Evolutionary conservation across 1,140 invertebrate species (phyloP).

Genomic region (Idris sp.): DNA sequence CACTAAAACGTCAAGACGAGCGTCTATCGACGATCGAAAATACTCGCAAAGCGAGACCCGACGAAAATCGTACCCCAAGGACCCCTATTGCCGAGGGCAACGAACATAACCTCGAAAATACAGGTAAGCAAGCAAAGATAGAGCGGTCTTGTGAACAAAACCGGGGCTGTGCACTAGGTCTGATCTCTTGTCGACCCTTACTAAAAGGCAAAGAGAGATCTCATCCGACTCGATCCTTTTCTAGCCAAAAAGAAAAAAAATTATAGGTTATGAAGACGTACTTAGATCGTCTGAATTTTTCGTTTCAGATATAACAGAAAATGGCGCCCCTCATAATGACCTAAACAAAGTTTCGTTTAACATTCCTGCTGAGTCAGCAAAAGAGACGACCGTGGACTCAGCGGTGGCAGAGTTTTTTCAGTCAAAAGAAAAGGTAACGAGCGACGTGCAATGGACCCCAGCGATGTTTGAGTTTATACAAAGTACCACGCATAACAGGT

Average conservation of each 20-base stretch:
- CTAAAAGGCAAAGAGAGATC: slow-evolving; percentile 7
- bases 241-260: background rate
- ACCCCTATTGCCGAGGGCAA: too few species aligned
- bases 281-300: too few species aligned
- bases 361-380: background rate
- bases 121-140: too few species aligned
- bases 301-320: background rate
- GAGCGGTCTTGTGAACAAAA: too few species aligned
- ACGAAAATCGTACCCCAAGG: too few species aligned
- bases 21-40: too few species aligned
- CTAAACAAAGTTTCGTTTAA: slow-evolving; percentile 3
- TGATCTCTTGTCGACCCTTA: background rate
- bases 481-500: background rate
- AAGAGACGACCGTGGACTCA: background rate
- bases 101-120: too few species aligned
- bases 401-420: slow-evolving; percentile 1
- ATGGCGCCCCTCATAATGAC: background rate
- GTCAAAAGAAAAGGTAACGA: slow-evolving; percentile 1
- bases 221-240: slow-evolving; percentile 12
- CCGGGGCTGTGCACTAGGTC: slow-evolving; percentile 4
- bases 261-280: too few species aligned
- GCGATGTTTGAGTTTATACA: slow-evolving; percentile 13
- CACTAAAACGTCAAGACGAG: too few species aligned
- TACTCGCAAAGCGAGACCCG: too few species aligned
- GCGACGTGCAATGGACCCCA: slow-evolving; percentile 12